These are phyloP conservation scores for Brachionus sp. DNA, from an alignment of 1,140 invertebrate species.

Conservation along the genomic window DNA sequence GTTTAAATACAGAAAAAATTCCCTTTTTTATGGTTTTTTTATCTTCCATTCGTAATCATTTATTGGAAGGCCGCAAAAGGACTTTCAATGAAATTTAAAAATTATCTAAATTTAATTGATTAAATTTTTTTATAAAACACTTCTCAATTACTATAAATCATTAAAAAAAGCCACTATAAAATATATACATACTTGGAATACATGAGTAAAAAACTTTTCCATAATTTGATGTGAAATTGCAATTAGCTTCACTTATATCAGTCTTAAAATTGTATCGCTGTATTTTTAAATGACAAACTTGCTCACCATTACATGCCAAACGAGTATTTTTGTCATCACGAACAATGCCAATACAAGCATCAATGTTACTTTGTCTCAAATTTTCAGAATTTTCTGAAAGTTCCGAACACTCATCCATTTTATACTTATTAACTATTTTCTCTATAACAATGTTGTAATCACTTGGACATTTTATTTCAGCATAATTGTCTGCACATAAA, in stretches of 20 bases:
- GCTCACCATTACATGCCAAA: conserved; percentile 2
- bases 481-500: background rate
- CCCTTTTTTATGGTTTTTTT: too few species aligned
- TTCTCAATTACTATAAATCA: background rate
- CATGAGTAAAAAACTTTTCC: conserved; percentile 28
- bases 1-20: too few species aligned
- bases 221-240: conserved; percentile 30
- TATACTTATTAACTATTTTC: background rate
- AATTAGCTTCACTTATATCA: background rate
- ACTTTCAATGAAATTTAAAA: too few species aligned
- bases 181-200: conserved; percentile 23
- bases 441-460: background rate
- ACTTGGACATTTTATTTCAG: conserved; percentile 21
- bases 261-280: background rate
- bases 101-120: too few species aligned
- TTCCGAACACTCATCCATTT: background rate
- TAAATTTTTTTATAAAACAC: too few species aligned
- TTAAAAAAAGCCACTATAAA: background rate
- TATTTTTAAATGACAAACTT: conserved; percentile 20
- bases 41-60: too few species aligned
- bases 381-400: background rate
- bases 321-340: background rate
- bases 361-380: background rate
- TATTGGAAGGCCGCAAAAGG: too few species aligned
- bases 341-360: conserved; percentile 31